Evolutionary conservation across 2,797 vertebrate genomes (phyloP), one percentile per base, ranked within the genome.

Genomic region (Eospalax fontanierii): DNA sequence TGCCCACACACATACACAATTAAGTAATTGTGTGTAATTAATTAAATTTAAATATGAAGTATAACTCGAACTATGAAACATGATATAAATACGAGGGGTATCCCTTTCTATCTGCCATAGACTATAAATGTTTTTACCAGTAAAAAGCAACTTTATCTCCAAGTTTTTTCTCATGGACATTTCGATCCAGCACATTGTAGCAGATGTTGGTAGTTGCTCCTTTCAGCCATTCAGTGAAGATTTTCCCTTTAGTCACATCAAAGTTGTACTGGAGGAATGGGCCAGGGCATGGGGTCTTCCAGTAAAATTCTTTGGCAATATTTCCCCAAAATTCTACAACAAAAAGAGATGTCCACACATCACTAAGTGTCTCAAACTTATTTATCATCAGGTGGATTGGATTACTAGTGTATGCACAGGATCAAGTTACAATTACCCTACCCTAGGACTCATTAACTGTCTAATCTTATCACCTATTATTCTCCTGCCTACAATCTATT

Each of bases 191-290:
- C 43, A 99, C 92, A 91, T 99, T 99, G 98, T 99, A 99, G 98
- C 99, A 99, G 98, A 99, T 99, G 98, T 99, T 99, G 95, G 99
- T 99, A 87, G 99, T 99, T 22, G 99, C 99, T 88, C 99, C 99
- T 93, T 99, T 99, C 99, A 99, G 99, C 96, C 98, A 99, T 93
- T 99, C 99, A n/a, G 99, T 95, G 92, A 99, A 99, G 97, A 99
- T 99, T 95, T 99, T 99, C 38, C 99, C 99, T 98, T 99, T 99
- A 2, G 99, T 99, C 96, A 99, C 98, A n/a, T 99, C 99, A 0
- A 99, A 99, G 98, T 99, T 99, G 98, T 99, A 99, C 92, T 99
- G 98, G 94, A 99, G 98, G 84, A 99, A 99, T 40, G 97, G 98
- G 38, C 99, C 99, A 5, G 98, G 88, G 88, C 99, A 99, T 91